phyloP scores from a whole-genome alignment of 2,113 vertebrate genomes.

The Calyptomena viridis region DNA sequence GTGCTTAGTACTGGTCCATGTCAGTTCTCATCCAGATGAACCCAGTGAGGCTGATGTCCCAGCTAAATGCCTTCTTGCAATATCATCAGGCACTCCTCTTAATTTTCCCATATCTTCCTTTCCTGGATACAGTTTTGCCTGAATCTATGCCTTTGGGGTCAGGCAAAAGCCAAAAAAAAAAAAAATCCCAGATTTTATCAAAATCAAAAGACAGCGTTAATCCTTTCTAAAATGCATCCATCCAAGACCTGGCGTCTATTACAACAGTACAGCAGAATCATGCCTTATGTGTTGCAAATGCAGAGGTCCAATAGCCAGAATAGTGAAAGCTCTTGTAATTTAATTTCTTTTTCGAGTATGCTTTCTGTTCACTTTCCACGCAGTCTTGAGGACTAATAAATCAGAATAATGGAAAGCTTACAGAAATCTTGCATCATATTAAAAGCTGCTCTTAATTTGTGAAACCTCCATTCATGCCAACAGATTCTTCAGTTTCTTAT shows the following conservation, averaged over 20 bases:
- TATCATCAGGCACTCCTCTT: neutral
- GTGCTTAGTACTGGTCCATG: neutral
- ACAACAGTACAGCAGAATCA: neutral
- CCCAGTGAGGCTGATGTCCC: neutral
- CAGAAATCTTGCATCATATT: neutral
- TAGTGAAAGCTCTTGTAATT: constrained; percentile 12
- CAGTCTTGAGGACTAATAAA: constrained; percentile 18
- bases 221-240: neutral
- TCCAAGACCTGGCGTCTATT: neutral
- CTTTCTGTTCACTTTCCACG: constrained; percentile 3
- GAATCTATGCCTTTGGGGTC: neutral
- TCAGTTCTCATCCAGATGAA: neutral
- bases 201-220: neutral
- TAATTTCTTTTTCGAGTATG: neutral
- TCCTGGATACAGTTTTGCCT: neutral
- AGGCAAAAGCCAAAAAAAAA: neutral
- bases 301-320: neutral
- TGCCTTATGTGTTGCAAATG: neutral
- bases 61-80: neutral
- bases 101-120: neutral
- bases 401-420: constrained; percentile 33
- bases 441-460: neutral
- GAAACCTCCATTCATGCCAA: neutral
- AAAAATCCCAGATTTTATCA: neutral
- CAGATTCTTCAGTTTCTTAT: neutral